These are phyloP conservation scores for Biston betularia DNA, from an alignment of 2,888 invertebrate genomes.

Conservation along the genomic window DNA sequence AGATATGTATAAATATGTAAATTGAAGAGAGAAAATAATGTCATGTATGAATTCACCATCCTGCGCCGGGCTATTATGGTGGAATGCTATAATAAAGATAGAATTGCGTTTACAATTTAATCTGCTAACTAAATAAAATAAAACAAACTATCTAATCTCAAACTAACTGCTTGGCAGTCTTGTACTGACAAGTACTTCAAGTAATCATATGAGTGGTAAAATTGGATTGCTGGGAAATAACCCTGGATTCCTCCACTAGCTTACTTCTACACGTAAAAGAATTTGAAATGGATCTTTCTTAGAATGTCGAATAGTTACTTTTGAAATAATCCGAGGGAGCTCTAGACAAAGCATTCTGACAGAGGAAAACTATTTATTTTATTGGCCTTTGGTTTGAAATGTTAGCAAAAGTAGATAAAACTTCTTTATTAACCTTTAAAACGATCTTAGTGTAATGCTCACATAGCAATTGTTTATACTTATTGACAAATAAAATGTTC, in stretches of 20 bases:
- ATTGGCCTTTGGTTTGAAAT: conserved; percentile 16
- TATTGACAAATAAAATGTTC: too few relatives aligned
- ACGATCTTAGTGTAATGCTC: too few relatives aligned
- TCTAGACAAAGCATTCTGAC: conserved; percentile 19
- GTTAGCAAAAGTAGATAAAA: not conserved
- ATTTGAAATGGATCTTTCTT: conserved; percentile 24
- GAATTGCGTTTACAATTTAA: too few relatives aligned
- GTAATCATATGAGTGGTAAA: conserved; percentile 3
- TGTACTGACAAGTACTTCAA: not conserved
- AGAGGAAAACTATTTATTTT: conserved; percentile 29
- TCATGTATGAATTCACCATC: too few relatives aligned
- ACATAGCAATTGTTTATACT: too few relatives aligned
- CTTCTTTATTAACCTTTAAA: not conserved
- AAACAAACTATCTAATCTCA: not conserved
- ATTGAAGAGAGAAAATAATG: too few relatives aligned
- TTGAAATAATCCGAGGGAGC: conserved; percentile 23
- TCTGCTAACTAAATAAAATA: not conserved
- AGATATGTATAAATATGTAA: too few relatives aligned
- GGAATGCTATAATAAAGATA: too few relatives aligned
- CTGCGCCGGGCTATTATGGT: too few relatives aligned
- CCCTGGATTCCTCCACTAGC: conserved; percentile 7
- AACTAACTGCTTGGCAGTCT: not conserved
- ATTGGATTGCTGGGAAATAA: conserved; percentile 21
- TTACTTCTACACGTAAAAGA: conserved; percentile 12
- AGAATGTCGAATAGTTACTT: conserved; percentile 22